phyloP scores from a whole-genome alignment of 2,113 vertebrate species.

The Chloropsis hardwickii region DNA sequence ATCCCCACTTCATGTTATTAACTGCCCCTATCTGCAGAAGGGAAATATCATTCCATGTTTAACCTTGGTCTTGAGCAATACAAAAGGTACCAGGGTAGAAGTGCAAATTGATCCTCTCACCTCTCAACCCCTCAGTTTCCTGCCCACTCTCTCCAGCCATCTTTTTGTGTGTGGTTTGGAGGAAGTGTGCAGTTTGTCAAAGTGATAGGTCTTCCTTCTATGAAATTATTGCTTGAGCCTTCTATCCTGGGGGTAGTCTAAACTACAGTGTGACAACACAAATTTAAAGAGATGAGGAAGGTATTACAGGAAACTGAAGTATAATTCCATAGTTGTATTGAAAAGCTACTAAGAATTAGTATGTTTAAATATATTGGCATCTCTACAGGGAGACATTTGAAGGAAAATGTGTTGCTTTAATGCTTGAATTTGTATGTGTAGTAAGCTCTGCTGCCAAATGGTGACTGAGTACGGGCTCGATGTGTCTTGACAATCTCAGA shows the following conservation, averaged over 20 bases:
- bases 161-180: background rate
- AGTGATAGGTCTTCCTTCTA: background rate
- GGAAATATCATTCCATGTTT: background rate
- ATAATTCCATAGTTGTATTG: background rate
- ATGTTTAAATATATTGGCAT: background rate
- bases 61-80: background rate
- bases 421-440: background rate
- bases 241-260: background rate
- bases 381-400: background rate
- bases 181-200: background rate
- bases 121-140: background rate
- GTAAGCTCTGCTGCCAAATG: background rate
- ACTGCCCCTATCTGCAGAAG: background rate
- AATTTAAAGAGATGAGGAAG: background rate
- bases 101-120: background rate
- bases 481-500: background rate
- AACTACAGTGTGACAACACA: background rate
- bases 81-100: background rate
- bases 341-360: background rate
- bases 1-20: background rate
- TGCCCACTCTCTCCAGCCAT: background rate
- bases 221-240: background rate
- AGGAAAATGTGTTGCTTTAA: background rate
- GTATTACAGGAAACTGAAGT: background rate
- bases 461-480: fast-evolving